Conservation (phyloP, 2,797 vertebrate genomes). For the Peromyscus melanophrys region DNA sequence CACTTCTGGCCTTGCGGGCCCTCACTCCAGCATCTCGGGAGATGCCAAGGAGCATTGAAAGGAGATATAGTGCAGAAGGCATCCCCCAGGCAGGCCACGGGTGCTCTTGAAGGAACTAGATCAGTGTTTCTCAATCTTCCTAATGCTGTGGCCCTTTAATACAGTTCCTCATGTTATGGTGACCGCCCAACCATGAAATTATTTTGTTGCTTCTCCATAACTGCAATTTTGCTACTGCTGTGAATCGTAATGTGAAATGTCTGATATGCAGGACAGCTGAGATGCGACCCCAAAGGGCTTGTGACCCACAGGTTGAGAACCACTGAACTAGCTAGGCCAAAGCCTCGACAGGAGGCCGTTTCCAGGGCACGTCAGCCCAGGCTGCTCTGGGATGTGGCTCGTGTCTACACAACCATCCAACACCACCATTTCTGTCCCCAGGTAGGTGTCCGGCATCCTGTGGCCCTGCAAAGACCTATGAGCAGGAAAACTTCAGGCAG, state of each 20-base stretch:
- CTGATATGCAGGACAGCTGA: background rate
- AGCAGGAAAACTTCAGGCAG: background rate
- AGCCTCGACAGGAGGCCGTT: background rate
- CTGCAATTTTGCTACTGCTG: background rate
- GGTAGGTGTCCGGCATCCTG: background rate
- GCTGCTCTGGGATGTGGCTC: background rate
- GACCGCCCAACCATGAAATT: background rate
- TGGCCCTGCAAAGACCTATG: background rate
- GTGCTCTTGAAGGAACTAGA: background rate
- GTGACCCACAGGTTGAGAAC: background rate
- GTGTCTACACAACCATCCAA: background rate
- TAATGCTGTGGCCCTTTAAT: background rate
- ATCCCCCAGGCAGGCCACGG: background rate
- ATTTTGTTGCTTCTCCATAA: background rate
- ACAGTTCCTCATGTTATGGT: background rate
- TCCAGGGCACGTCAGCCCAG: background rate
- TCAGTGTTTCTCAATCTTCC: background rate
- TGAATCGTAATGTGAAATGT: background rate
- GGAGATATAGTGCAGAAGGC: background rate
- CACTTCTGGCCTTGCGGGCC: background rate
- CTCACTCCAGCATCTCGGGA: conserved; percentile 22
- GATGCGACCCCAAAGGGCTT: background rate
- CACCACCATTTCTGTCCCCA: background rate
- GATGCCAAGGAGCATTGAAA: background rate
- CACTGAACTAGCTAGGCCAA: background rate